Evolutionary conservation across 2,113 vertebrate species (phyloP).

Genomic region (Forbesichthys papilliferus): DNA sequence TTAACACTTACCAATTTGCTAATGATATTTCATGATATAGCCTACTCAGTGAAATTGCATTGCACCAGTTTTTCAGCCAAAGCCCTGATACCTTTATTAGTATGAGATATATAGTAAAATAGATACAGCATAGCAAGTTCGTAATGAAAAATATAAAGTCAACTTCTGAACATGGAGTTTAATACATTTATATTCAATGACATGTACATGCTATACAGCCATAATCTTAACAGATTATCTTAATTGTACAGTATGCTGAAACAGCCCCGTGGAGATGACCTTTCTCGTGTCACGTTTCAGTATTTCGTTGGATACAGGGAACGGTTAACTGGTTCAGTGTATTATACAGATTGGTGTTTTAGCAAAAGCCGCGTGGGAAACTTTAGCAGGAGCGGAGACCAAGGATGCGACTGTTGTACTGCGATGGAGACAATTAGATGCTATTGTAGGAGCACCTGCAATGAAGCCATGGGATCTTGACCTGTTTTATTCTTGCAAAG

Average conservation of each 20-base stretch:
- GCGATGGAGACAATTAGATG: constrained; percentile 60
- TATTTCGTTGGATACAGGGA: constrained; percentile 47
- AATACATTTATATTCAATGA: no score
- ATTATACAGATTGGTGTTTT: constrained; percentile 51
- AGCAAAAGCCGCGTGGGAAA: constrained; percentile 39
- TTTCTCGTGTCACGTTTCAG: constrained; percentile 50
- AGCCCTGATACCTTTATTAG: constrained; percentile 6
- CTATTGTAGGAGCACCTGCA: constrained; percentile 71
- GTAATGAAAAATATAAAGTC: constrained; percentile 21
- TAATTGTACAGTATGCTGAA: constrained; percentile 43
- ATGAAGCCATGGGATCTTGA: constrained; percentile 48
- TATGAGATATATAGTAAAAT: constrained; percentile 48
- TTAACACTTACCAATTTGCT: constrained; percentile 24
- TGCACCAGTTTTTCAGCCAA: no score
- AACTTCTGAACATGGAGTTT: constrained; percentile 31
- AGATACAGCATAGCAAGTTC: constrained; percentile 29
- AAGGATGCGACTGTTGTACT: constrained; percentile 47
- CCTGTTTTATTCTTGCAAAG: constrained; percentile 52
- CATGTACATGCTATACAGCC: no score
- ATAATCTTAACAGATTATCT: constrained; percentile 24
- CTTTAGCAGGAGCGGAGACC: constrained; percentile 53
- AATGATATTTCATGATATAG: constrained; percentile 23
- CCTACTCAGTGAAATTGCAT: constrained; percentile 24
- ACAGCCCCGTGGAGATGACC: constrained; percentile 39
- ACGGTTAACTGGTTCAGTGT: constrained; percentile 55